These are phyloP conservation scores for Amphimedon queenslandica DNA, from an alignment of 37 sponge, comb jelly and placozoan genomes.

Conservation along the genomic window DNA sequence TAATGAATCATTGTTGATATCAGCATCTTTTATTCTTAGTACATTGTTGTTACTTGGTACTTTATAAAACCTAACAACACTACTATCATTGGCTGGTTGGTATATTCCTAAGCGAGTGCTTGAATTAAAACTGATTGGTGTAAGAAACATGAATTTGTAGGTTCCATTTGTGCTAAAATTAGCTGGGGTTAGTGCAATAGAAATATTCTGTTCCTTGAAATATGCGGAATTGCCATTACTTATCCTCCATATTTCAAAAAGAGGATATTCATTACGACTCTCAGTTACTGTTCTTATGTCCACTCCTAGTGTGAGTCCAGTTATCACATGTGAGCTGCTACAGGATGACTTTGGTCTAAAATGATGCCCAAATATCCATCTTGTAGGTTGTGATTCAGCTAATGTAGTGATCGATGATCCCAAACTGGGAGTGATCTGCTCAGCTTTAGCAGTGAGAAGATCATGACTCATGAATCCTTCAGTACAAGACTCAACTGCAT, in stretches of 20 bases:
- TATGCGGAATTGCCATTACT: not conserved
- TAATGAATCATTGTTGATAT: not conserved
- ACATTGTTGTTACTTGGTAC: not conserved
- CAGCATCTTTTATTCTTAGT: not conserved
- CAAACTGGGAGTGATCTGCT: not conserved
- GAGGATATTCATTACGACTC: not conserved
- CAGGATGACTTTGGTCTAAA: not conserved
- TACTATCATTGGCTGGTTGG: conserved; percentile 9
- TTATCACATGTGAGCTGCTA: not conserved
- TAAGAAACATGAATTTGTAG: not conserved
- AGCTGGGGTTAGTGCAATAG: not conserved
- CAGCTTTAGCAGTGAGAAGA: not conserved
- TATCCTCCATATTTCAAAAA: not conserved
- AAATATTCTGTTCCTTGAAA: not conserved
- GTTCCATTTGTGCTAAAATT: not conserved
- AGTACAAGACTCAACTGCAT: not conserved
- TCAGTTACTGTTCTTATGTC: not conserved
- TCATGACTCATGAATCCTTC: not conserved
- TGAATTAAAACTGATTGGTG: not conserved
- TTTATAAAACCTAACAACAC: conserved; percentile 5
- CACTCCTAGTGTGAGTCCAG: conserved; percentile 1
- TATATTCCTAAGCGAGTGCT: conserved; percentile 1
- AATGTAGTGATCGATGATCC: not conserved
- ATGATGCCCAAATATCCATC: not conserved
- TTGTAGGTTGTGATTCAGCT: not conserved